Base-by-base conservation (phyloP, 2,113 vertebrate genomes). In the Semnornis frantzii region DNA sequence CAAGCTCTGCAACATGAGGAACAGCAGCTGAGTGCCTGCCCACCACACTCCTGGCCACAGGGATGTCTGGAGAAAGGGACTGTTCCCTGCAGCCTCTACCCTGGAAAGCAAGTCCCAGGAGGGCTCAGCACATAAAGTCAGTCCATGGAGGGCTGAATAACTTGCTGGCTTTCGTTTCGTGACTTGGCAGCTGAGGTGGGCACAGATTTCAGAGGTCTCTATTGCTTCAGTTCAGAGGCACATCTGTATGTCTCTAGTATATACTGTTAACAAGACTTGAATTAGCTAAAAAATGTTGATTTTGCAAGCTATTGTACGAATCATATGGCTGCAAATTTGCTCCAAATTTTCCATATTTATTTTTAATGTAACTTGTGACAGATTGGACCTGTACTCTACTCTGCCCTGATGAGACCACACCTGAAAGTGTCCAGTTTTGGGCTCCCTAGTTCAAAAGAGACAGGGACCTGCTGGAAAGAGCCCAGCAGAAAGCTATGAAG, bases 1-100 rank as follows among this genome's bases (percentile, higher is more conserved):
- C 89, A 79, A 79, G 27, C 78, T 79, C 77, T 70, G 68, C 78
- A 82, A 4, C 3, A 31, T 5, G 1, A 70, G 42, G 81, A 95
- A 87, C 89, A 81, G 82, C 64, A 70, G 64, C 55, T 96, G 90
- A 81, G 73, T 54, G 39, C 44, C 58, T 96, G 86, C 89, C 68
- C 76, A n/a, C 44, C 9, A 8, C 8, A 2, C 8, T 91, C 39
- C 37, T 37, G 1, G 2, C 13, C n/a, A 71, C 27, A 28, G 20
- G 12, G 13, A 25, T 44, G 33, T 60, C 44, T 3, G 4, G 5
- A 57, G 57, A 75, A 19, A 1, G 2, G 24, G 31, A 48, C 63
- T 52, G 70, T 27, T 72, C 33, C 57, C 37, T 0, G 0, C 37
- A 86, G 46, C 15, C 69, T 70, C 65, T 54, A 21, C 4, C 20